Base-by-base conservation (phyloP, 2,888 invertebrate genomes). In the Lasioglossum calceatum region DNA sequence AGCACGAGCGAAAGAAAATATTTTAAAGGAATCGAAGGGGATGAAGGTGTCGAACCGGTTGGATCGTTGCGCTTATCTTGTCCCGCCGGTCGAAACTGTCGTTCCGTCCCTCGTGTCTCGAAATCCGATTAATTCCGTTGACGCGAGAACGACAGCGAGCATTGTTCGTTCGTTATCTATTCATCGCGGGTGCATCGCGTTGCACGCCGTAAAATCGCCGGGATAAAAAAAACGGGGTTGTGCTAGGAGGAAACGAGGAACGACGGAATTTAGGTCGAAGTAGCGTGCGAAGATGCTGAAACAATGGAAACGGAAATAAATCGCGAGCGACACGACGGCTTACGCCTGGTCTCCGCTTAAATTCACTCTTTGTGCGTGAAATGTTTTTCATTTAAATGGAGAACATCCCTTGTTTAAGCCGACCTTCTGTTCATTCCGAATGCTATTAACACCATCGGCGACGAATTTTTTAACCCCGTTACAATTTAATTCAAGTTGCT, bases 71-170 rank as follows among this genome's bases (percentile, higher is more conserved):
- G 54, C 54, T 70, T 77, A 58, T 81, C 81, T 81, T 84, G 36
- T 44, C 39, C 23, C 54, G 54, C 54, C 54, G 10, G 8, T 54
- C 54, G 54, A 58, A 70, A 58, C 44, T 75, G 54, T 54, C 73
- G 71, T 5, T 39, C 54, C 54, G 74, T 74, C 74, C 36, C 23
- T 54, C 42, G 44, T 61, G 58, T 23, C 81, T 73, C 50, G 77
- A 77, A 84, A 84, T 54, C 83, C 83, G 79, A 83, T 71, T 83
- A 85, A 85, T 73, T 77, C 79, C 74, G 79, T 84, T 84, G 77
- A 84, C 85, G 72, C 82, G 79, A 32, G 44, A 58, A 67, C n/a
- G 71, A 50, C 79, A 64, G 32, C 23, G 72, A n/a, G 79, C 77
- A 75, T 81, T 72, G 72, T 75, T 74, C 72, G 79, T 83, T 77